Base-by-base conservation (phyloP, 1,140 invertebrate genomes). In the Euborellia annulipes region DNA sequence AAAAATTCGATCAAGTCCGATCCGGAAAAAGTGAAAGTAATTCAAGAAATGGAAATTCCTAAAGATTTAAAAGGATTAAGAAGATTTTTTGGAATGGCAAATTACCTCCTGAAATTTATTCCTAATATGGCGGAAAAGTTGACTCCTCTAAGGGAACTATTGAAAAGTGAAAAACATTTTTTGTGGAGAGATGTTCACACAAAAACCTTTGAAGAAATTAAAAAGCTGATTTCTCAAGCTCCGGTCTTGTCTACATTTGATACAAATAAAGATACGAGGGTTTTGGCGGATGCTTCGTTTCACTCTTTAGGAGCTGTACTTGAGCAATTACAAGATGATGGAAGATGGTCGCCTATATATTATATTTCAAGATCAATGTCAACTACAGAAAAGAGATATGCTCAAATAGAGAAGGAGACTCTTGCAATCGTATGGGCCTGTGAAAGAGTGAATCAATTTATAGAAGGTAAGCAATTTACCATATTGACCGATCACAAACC, bases 401-500 rank as follows among this genome's bases (percentile, higher is more conserved):
- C 53, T 3, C 45, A 47, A 1, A 56, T 58, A 3, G 58, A 63
- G 39, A 55, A 54, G 41, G 57, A 64, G 49, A 54, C 51, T 6
- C 48, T 62, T 2, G 57, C 52, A 8, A 54, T 59, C 8, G 37
- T 65, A 36, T 45, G 51, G 49, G 52, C 43, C 9, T 8, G 49
- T 48, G 2, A 37, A 45, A 8, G 51, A 49, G 53, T 63, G 55
- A 54, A 62, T 37, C 53, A 68, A 22, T 67, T 62, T 51, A 41
- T 67, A n/a, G 56, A 53, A 43, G 65, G 65, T 13, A 50, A 51
- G 4, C 37, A 57, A 22, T 63, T 68, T 47, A 50, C 50, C 7
- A 47, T 67, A 2, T 36, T 49, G 11, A 66, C 63, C 1, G 68
- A 70, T 53, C 64, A 70, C 47, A 62, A 66, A 36, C 64, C 66